Evolutionary conservation across 2,113 vertebrate species (phyloP).

Genomic region (Muntiacus reevesi): DNA sequence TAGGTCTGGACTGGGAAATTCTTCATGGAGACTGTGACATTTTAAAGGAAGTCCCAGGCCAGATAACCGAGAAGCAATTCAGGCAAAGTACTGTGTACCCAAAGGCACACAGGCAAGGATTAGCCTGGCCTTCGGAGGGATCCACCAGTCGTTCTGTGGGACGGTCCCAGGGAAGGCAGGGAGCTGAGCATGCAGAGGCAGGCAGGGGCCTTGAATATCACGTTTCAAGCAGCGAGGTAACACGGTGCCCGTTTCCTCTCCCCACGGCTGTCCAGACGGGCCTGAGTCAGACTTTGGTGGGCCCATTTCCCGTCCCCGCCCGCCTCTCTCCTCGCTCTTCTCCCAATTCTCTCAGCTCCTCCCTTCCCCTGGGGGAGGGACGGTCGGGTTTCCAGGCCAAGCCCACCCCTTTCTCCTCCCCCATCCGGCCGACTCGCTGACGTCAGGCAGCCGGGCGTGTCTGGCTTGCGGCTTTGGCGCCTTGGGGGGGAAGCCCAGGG

Average conservation of each 20-base stretch:
- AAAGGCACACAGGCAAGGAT: background rate
- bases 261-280: background rate
- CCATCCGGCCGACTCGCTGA: background rate
- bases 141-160: background rate
- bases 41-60: background rate
- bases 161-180: background rate
- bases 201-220: background rate
- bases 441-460: background rate
- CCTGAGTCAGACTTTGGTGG: background rate
- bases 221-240: background rate
- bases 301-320: background rate
- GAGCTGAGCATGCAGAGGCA: background rate
- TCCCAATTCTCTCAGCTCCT: background rate
- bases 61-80: background rate
- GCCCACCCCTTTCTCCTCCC: background rate
- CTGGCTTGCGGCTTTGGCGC: background rate
- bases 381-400: background rate
- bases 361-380: background rate
- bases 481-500: background rate
- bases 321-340: background rate
- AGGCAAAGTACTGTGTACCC: background rate
- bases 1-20: background rate
- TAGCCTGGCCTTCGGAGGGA: background rate
- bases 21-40: background rate
- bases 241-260: too few relatives aligned